Evolutionary conservation across 2,797 vertebrate species (phyloP), one percentile per base, ranked within the genome.

Genomic region (Uromys caudimaculatus): DNA sequence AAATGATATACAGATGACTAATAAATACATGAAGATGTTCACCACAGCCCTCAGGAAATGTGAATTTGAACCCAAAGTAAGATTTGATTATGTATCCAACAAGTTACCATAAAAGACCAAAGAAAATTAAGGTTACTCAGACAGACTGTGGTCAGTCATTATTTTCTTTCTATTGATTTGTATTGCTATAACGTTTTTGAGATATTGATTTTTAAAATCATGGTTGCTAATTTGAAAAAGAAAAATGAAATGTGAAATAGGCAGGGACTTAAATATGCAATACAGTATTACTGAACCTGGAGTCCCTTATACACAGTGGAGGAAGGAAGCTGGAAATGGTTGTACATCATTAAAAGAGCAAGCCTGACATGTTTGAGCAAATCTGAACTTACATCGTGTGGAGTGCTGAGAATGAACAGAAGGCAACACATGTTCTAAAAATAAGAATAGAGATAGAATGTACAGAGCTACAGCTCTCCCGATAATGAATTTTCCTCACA

Each of bases 161-260:
- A 17, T 73, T 82, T 87, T 77, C 23, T 93, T 96, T 47, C 41
- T 76, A 91, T 60, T 73, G 76, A 89, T 82, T 73, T 91, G 3
- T 44, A 83, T 75, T 67, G 75, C n/a, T 71, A 81, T 7, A 73
- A 92, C 0, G 89, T 93, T 87, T 7, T n/a, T 54, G 73, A 90
- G 3, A 38, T 38, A 56, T 38, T 87, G 27, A 44, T 87, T 93
- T 38, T 4, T 69, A 90, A 93, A 16, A 93, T 58, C 13, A 50
- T 50, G 56, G 16, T 86, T n/a, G 76, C 90, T 83, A 58, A 92
- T 38, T 56, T 92, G 75, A 56, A 89, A 95, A 95, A 93, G 32
- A 95, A 91, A 75, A 94, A n/a, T 54, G 69, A 64, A 71, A 3
- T 41, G 24, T 50, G 89, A 93, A 91, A 90, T n/a, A 89, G 91